Base-by-base conservation (phyloP, 2,113 vertebrate genomes). In the Talpa occidentalis region DNA sequence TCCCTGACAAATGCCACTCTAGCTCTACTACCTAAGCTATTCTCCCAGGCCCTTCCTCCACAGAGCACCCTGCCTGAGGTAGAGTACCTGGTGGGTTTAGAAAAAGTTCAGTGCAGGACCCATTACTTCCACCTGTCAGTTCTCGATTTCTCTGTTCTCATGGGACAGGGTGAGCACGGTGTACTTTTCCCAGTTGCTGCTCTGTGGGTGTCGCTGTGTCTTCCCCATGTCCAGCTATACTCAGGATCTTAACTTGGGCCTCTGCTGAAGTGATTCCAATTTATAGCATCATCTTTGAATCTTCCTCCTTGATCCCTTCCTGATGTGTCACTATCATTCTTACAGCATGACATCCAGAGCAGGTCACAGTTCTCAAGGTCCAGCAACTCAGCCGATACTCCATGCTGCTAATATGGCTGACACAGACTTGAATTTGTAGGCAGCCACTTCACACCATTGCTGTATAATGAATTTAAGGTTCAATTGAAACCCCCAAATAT, bases 251-350 rank as follows among this genome's bases (percentile, higher is more conserved):
- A 52, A 35, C 35, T 3, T 35, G 40, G 16, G 44, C 21, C 30
- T 91, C 80, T 30, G 70, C 21, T 76, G 56, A 93, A 86, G 59
- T 19, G 12, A 52, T 59, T 69, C 59, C 92, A 42, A n/a, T 19
- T 69, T 37, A 22, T 76, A 19, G 67, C 56, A 19, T 64, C 30
- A 62, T 54, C 60, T 44, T 80, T 1, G 30, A 60, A 12, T 28
- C 87, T 86, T 95, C 37, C 30, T 80, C 59, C 59, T 81, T 90
- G 86, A 90, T 40, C 77, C 42, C 19, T 81, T 81, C 6, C 67
- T 76, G 59, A 28, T 35, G 47, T 70, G 24, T 83, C 59, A 40
- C 73, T 83, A 5, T 54, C 79, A 30, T 77, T 37, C 74, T 42
- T 73, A 74, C 88, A 74, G 60, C 21, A 30, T 37, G 10, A 17